Conservation (phyloP, 1,140 invertebrate species). For the Sitobion miscanthi region DNA sequence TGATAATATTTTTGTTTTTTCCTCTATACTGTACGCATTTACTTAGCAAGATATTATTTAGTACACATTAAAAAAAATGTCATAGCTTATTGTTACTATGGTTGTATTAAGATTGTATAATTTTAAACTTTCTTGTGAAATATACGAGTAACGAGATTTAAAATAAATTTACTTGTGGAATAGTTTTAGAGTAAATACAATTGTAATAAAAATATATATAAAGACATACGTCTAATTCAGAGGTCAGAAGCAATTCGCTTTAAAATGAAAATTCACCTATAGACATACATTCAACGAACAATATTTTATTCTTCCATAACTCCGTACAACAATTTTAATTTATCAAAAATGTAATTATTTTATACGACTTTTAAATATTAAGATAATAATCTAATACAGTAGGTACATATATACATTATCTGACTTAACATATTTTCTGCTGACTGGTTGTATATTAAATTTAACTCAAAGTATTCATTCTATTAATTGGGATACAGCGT, state of each 20-base stretch:
- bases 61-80: background rate
- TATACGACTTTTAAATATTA: background rate
- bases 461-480: background rate
- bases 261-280: background rate
- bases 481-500: background rate
- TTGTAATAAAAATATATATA: background rate
- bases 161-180: slow-evolving; percentile 7
- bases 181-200: background rate
- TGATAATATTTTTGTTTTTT: slow-evolving; percentile 9
- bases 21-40: background rate
- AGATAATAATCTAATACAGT: background rate
- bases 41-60: background rate
- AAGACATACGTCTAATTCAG: background rate
- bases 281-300: background rate
- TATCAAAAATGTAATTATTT: background rate
- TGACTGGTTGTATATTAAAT: background rate
- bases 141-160: background rate
- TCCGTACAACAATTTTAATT: background rate
- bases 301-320: background rate
- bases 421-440: background rate
- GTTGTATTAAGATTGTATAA: slow-evolving; percentile 30
- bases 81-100: slow-evolving; percentile 40
- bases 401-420: background rate
- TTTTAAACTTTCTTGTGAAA: background rate
- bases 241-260: slow-evolving; percentile 29